Evolutionary conservation across 2,797 vertebrate species (phyloP).

Genomic region (Semotilus atromaculatus): DNA sequence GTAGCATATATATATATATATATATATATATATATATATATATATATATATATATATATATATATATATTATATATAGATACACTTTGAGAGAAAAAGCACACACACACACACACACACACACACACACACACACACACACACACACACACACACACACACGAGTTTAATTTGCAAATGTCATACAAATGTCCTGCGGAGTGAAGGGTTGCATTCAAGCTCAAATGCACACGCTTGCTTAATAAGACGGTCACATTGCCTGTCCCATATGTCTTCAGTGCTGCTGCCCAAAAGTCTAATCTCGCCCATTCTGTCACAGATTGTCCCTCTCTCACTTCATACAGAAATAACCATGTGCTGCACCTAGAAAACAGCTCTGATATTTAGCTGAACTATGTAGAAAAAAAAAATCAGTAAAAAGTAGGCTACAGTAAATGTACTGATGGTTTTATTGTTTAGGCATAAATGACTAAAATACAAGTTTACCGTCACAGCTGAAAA

Average conservation of each 20-base stretch:
- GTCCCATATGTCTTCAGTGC: constrained; percentile 16
- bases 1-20: no score
- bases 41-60: no score
- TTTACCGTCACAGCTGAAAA: constrained; percentile 24
- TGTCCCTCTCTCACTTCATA: constrained; percentile 22
- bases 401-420: not conserved
- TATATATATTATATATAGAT: no score
- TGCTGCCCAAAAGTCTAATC: constrained; percentile 12
- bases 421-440: not conserved
- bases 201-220: constrained; percentile 11
- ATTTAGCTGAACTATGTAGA: not conserved
- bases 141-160: not conserved
- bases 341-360: constrained; percentile 14
- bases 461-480: not conserved
- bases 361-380: not conserved
- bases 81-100: not conserved
- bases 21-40: not conserved
- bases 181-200: constrained; percentile 48
- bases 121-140: not conserved
- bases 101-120: not conserved
- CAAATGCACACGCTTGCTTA: constrained; percentile 34
- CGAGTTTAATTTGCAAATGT: constrained; percentile 40
- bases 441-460: not conserved
- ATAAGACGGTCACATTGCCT: constrained; percentile 8
- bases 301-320: constrained; percentile 7